Conservation (phyloP, 2,797 vertebrate genomes). For the Gallirallus australis region DNA sequence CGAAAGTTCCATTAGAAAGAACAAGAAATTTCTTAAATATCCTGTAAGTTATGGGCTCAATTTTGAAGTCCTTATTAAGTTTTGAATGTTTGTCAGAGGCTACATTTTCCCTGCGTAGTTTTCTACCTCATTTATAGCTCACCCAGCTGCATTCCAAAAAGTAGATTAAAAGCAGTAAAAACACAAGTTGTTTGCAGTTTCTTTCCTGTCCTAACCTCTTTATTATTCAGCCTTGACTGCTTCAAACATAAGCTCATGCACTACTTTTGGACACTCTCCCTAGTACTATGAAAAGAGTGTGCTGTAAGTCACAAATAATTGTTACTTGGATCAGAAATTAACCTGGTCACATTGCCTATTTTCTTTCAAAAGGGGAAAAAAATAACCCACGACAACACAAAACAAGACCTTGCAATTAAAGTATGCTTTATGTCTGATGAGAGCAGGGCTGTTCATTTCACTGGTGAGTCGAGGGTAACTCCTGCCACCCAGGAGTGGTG, state of each 20-base stretch:
- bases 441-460: not conserved
- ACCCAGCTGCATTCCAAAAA: not conserved
- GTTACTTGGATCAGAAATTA: not conserved
- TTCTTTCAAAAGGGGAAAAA: not conserved
- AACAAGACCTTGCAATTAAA: not conserved
- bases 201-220: not conserved
- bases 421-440: not conserved
- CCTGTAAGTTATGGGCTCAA: not conserved
- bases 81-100: not conserved
- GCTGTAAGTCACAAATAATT: not conserved
- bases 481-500: not conserved
- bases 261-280: not conserved
- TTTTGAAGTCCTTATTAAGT: not conserved
- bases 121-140: not conserved
- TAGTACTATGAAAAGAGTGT: not conserved
- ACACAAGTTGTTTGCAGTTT: not conserved
- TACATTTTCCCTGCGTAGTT: not conserved
- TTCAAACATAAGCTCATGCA: not conserved
- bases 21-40: not conserved
- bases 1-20: not conserved
- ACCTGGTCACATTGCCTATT: accelerated
- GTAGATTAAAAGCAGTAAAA: not conserved
- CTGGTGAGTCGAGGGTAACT: not conserved
- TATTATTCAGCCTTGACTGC: not conserved
- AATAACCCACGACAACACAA: no score